Conservation (phyloP, 2,113 vertebrate species). For the Oryzias woworae region DNA sequence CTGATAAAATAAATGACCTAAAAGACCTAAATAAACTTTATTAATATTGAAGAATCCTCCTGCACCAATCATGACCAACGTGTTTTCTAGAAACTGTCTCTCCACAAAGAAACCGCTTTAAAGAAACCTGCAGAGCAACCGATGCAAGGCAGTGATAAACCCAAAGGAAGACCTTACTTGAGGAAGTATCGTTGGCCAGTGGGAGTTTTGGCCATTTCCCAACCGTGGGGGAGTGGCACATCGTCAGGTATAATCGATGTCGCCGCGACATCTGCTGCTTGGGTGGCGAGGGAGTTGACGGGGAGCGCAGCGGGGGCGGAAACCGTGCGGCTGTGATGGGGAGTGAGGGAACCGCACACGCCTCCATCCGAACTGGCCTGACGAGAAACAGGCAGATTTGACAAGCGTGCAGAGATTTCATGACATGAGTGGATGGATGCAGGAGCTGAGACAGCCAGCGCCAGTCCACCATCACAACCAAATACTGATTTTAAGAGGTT, state of each 20-base stretch:
- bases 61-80: neutral
- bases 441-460: neutral
- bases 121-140: slow-evolving; percentile 16
- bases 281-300: slow-evolving; percentile 80
- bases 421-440: slow-evolving; percentile 10
- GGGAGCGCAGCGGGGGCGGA: slow-evolving; percentile 90
- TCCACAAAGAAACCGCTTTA: neutral
- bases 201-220: slow-evolving; percentile 97
- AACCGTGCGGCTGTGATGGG: slow-evolving; percentile 90
- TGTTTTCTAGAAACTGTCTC: neutral
- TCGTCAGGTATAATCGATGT: slow-evolving; percentile 84
- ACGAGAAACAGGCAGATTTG: slow-evolving; percentile 59
- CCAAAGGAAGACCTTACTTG: slow-evolving; percentile 82
- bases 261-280: slow-evolving; percentile 82
- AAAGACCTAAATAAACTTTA: too few relatives aligned
- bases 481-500: too few relatives aligned
- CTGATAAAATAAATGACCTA: too few relatives aligned
- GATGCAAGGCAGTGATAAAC: slow-evolving; percentile 20
- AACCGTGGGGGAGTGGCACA: slow-evolving; percentile 89
- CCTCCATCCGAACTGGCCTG: slow-evolving; percentile 94
- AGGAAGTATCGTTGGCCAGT: slow-evolving; percentile 95
- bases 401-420: slow-evolving; percentile 29
- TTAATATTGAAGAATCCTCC: too few relatives aligned
- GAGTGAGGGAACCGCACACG: slow-evolving; percentile 84
- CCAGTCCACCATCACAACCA: too few relatives aligned